Base-by-base conservation (phyloP, 2,113 vertebrate genomes). In the Psilopsiagon aymara region DNA sequence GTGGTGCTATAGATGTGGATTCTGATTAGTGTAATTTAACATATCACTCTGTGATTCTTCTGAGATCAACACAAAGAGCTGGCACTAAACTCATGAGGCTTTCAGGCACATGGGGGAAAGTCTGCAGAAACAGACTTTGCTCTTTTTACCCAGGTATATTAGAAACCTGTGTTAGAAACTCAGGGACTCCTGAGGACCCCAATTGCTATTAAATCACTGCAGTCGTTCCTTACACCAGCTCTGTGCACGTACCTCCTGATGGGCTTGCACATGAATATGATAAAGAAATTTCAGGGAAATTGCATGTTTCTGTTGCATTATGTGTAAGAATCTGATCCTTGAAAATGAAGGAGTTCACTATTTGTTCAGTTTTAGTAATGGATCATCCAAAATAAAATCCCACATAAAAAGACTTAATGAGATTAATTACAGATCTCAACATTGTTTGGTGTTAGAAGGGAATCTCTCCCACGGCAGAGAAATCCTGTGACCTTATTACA, bases 401-500 rank as follows among this genome's bases (percentile, higher is more conserved):
- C 39, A 52, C 12, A 13, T 47, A 52, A 82, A 82, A 78, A 84
- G 3, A 68, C 81, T 53, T 81, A 82, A 64, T 14, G 5, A 74
- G 16, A 41, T 1, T 77, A 53, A 73, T 44, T 86, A 63, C 77
- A 84, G 55, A 81, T 81, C 43, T 92, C 43, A 63, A 1, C 57
- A 51, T 17, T 63, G 27, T 39, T 76, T 90, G 55, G 15, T 63
- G 51, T 78, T 86, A 59, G 67, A 73, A 78, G 11, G 31, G 6
- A 96, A 51, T 14, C n/a, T 47, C 74, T 64, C 53, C 53, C 80
- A 59, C 64, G 67, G 51, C 35, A 89, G 43, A 94, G 55, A 84
- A 81, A 43, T 43, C 33, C 52, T 95, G 53, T 91, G 87, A 90
- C 75, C 57, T 85, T 95, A 57, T 66, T 90, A 95, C 17, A 87